Evolutionary conservation across 2,797 vertebrate species (phyloP), one percentile per base, ranked within the genome.

Genomic region (Pogoniulus pusillus): DNA sequence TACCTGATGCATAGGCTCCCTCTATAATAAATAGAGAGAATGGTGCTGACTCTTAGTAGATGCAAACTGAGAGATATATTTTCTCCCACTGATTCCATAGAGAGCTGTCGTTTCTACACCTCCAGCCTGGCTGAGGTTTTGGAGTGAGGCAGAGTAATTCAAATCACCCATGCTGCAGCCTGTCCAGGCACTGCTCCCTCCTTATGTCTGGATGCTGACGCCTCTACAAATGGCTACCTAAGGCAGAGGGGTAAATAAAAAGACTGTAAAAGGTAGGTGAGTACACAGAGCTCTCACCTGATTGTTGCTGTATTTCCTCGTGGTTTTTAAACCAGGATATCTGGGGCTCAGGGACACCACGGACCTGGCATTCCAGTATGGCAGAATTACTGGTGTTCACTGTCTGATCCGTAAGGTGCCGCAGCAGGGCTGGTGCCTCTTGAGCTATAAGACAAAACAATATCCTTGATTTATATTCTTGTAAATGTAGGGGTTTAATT

Each of bases 251-350:
- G 43, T 34, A 62, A 82, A 72, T 16, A 22, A 81, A 76, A 82
- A 66, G 6, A 14, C 34, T 76, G 18, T 60, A 65, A 59, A 87
- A 63, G 12, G 45, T 68, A 69, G 82, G 69, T 7, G 47, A 84
- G 65, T 79, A 77, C 58, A 58, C 39, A 49, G 60, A 64, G 82
- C 78, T 96, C 97, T 98, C 97, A 99, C 99, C 99, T 89, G 99
- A 98, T 94, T 98, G 98, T 93, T 98, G 97, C 8, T 97, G 97
- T 90, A 99, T 97, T 90, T 97, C 95, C 77, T 87, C 97, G 71
- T 98, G 96, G 83, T 99, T 98, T 98, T 99, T 99, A 97, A 98
- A 99, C 99, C 99, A 99, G 62, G 98, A 98, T 96, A 99, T 96
- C 55, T 96, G 96, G 11, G 98, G 99, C 41, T 96, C 95, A 1